Percentiles rank a stretch among this genome's conserved stretches.
Conservation (phyloP, 2,797 vertebrate species). For the Leucoraja ocellata region DNA sequence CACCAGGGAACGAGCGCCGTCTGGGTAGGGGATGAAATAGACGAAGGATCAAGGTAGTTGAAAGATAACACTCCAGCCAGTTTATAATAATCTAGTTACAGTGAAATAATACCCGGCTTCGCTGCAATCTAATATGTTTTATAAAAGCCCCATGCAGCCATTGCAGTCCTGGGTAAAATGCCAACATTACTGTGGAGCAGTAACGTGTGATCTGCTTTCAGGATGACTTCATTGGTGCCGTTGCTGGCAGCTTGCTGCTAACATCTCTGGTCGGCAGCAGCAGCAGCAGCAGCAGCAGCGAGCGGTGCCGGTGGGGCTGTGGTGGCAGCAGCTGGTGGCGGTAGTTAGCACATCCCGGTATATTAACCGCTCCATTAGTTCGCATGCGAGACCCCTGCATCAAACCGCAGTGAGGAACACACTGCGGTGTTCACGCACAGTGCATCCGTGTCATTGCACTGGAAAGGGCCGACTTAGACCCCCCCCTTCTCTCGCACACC, state of each 20-base stretch:
- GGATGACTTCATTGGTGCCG: not conserved
- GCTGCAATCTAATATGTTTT: not conserved
- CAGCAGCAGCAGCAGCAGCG: not conserved
- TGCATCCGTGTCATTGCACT: not conserved
- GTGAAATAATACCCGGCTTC: not conserved
- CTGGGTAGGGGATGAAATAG: no score
- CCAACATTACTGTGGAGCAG: no score
- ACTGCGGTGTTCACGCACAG: not conserved
- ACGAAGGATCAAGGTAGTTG: not conserved
- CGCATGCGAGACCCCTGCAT: not conserved
- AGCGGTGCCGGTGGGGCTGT: not conserved
- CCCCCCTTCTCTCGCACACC: no score
- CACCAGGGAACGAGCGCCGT: no score
- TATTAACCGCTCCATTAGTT: not conserved
- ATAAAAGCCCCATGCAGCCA: no score
- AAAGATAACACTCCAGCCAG: not conserved
- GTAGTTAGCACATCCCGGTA: not conserved
- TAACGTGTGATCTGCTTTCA: not conserved
- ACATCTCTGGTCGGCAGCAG: not conserved
- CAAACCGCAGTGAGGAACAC: not conserved
- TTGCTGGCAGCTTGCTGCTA: not conserved
- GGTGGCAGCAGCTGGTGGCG: slow-evolving; percentile 25
- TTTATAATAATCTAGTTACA: not conserved
- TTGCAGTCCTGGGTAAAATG: not conserved
- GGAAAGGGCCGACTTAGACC: not conserved